Conservation (phyloP, 2,888 invertebrate species). For the Agrotis exclamationis region DNA sequence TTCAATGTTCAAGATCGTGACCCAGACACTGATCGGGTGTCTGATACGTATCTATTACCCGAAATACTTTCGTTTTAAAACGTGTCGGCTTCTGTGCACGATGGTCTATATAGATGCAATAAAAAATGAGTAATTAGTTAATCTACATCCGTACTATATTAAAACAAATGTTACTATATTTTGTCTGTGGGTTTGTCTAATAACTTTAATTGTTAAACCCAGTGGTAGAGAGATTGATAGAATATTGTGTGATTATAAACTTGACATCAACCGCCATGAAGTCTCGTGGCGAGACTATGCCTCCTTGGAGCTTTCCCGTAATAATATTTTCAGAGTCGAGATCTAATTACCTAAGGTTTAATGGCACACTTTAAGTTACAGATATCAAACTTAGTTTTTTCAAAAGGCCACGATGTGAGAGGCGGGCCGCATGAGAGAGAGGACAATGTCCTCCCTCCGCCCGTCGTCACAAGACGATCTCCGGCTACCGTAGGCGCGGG, state of each 20-base stretch:
- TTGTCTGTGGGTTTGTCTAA: no score
- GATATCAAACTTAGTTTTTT: no score
- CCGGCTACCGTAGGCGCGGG: no score
- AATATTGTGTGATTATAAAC: no score
- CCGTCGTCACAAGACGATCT: no score
- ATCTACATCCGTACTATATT: not conserved
- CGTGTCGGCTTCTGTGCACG: not conserved
- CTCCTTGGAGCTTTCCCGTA: not conserved
- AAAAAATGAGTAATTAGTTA: not conserved
- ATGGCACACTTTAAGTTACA: no score
- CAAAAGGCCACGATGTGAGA: no score
- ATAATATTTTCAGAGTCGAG: not conserved
- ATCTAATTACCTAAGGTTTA: not conserved
- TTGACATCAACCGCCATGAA: no score
- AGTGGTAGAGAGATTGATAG: no score
- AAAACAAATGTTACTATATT: not conserved
- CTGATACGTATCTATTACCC: conserved; percentile 53
- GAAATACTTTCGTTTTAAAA: conserved; percentile 32
- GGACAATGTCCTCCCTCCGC: no score
- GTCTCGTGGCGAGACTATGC: not conserved
- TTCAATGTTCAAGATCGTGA: conserved; percentile 59
- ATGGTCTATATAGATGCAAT: not conserved
- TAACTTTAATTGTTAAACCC: no score
- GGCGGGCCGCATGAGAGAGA: no score
- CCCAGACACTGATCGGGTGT: conserved; percentile 38